Percentiles rank a stretch among this genome's conserved stretches.
phyloP scores from a whole-genome alignment of 2,797 vertebrate species.

The Lagodon rhomboides region DNA sequence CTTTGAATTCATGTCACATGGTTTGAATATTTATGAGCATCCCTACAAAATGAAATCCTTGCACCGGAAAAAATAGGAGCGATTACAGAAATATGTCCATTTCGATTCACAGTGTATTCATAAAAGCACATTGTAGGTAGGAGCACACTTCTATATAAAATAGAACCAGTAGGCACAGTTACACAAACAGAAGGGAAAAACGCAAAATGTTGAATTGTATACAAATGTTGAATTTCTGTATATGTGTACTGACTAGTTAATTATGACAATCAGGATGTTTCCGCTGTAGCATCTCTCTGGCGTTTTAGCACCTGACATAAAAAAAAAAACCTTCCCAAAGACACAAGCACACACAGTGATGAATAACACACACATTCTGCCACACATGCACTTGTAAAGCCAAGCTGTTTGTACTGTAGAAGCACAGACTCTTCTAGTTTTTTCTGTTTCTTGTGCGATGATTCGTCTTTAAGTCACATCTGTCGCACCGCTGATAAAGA shows the following conservation, averaged over 20 bases:
- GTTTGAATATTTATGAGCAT: constrained; percentile 20
- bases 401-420: constrained; percentile 51
- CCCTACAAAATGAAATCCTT: constrained; percentile 11
- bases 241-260: constrained; percentile 52
- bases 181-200: constrained; percentile 48
- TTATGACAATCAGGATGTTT: constrained; percentile 83
- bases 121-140: constrained; percentile 51
- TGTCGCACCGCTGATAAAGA: constrained; percentile 50
- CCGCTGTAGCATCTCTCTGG: constrained; percentile 57
- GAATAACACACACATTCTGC: constrained; percentile 41
- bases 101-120: constrained; percentile 12
- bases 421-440: constrained; percentile 43
- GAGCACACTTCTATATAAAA: constrained; percentile 61
- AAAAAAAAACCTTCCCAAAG: constrained; percentile 62
- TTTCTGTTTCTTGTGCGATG: constrained; percentile 33
- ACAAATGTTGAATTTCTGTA: constrained; percentile 50
- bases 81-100: background rate
- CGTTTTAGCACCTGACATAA: constrained; percentile 48
- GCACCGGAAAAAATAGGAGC: background rate
- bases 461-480: constrained; percentile 32
- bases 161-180: constrained; percentile 11
- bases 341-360: constrained; percentile 51
- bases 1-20: constrained; percentile 28
- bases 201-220: constrained; percentile 43
- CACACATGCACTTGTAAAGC: constrained; percentile 47